Percentiles rank a stretch among this genome's conserved stretches.
Evolutionary conservation across 2,888 invertebrate genomes (phyloP).

Genomic region (Caenorhabditis macrosperma): DNA sequence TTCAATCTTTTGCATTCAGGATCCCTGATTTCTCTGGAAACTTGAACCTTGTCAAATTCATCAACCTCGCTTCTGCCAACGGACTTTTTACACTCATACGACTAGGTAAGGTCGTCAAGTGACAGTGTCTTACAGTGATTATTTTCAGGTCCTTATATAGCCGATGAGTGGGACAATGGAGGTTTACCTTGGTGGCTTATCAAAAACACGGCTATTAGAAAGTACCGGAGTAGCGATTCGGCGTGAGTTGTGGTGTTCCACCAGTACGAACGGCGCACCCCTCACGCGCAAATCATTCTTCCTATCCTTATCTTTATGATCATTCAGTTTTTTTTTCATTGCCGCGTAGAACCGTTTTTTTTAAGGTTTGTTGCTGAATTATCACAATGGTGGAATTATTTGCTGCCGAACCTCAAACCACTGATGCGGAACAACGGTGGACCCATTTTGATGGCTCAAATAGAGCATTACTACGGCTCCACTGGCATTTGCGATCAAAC

Average conservation of each 20-base stretch:
- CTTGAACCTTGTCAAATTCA: constrained; percentile 51
- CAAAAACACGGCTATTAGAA: constrained; percentile 7
- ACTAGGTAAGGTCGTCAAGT: too few relatives aligned
- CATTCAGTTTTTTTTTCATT: too few relatives aligned
- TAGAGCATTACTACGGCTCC: constrained; percentile 84
- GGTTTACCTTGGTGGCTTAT: constrained; percentile 71
- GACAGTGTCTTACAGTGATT: not conserved
- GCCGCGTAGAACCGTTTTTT: not conserved
- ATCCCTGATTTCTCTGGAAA: constrained; percentile 8
- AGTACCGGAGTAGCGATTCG: constrained; percentile 13
- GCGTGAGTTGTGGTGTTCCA: not conserved
- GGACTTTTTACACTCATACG: constrained; percentile 67
- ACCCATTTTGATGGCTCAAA: constrained; percentile 81
- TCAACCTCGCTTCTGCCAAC: constrained; percentile 61
- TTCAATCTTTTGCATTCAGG: not conserved
- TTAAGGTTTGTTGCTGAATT: constrained; percentile 1
- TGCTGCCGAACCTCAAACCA: constrained; percentile 70
- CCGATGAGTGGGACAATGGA: constrained; percentile 68
- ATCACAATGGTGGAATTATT: constrained; percentile 18
- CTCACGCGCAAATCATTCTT: not conserved
- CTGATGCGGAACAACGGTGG: constrained; percentile 82
- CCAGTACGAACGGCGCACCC: not conserved
- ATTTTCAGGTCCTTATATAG: constrained; percentile 69
- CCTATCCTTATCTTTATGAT: too few relatives aligned
- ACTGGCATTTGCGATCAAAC: constrained; percentile 86